These are phyloP conservation scores for Lucilia sericata DNA, from an alignment of 1,140 invertebrate genomes.

Conservation along the genomic window DNA sequence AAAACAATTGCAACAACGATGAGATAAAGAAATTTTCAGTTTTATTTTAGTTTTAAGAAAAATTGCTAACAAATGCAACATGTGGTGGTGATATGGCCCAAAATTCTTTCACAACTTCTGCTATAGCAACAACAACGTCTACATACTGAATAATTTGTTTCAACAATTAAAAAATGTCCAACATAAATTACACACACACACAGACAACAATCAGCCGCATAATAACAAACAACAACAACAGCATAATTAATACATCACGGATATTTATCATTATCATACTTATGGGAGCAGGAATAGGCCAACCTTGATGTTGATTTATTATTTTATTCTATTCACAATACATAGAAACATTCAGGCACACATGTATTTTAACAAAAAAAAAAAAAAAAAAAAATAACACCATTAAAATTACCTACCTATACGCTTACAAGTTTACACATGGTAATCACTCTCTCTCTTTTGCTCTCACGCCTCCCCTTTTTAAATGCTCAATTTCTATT, in stretches of 20 bases:
- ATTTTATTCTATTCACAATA: not conserved
- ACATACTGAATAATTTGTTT: not conserved
- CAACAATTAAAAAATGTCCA: not conserved
- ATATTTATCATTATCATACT: slow-evolving; percentile 33
- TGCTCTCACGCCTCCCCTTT: not conserved
- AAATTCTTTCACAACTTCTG: slow-evolving; percentile 22
- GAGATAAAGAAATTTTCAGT: not conserved
- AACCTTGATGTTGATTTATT: slow-evolving; percentile 67
- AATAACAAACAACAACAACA: not conserved
- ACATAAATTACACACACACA: too few relatives aligned
- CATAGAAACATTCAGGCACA: too few relatives aligned
- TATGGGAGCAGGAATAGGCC: slow-evolving; percentile 50
- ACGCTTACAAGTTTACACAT: slow-evolving; percentile 18
- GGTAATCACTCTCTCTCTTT: not conserved
- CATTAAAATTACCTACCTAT: slow-evolving; percentile 11
- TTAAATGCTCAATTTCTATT: not conserved
- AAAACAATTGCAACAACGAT: slow-evolving; percentile 30
- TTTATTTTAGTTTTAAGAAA: slow-evolving; percentile 33
- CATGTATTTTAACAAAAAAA: too few relatives aligned
- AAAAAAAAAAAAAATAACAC: too few relatives aligned
- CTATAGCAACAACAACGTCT: not conserved
- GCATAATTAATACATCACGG: slow-evolving; percentile 24
- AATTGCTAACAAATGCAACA: slow-evolving; percentile 40
- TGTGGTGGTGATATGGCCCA: slow-evolving; percentile 26
- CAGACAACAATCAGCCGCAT: not conserved